Evolutionary conservation across 2,797 vertebrate genomes (phyloP), one percentile per base, ranked within the genome.

Genomic region (Emydoidea blandingii): DNA sequence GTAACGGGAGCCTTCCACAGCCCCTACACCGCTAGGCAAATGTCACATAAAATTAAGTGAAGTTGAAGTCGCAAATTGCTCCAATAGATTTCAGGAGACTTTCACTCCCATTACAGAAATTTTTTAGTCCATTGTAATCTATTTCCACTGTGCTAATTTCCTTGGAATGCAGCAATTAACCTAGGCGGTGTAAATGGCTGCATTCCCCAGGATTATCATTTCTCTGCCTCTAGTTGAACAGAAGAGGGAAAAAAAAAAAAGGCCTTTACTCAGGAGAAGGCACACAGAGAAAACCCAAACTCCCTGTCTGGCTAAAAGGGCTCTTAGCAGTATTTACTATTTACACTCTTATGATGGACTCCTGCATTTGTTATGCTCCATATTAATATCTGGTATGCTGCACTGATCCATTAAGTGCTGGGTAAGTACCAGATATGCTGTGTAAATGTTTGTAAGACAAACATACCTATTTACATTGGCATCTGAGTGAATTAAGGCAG

Each of bases 1-100:
- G 6, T 12, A 62, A 15, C 21, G 59, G 29, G 59, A 62, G 31
- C 12, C 29, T 7, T 62, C 59, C 31, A 62, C 59, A 34, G 59
- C 14, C 29, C 31, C 59, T 62, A 31, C 56, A 57, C 0, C 4
- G 23, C 54, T 91, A 76, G 9, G 6, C 4, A 59, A 90, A 81
- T 15, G 65, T 6, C 8, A 62, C 91, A 93, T 91, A 83, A 93
- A 94, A 89, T 82, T 25, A 83, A 91, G 79, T 27, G 52, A 82
- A 87, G 6, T 57, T 50, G 68, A 65, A 95, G 37, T n/a, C 88
- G 37, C 68, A 84, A n/a, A 25, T 23, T 76, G 44, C 59, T 15
- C 31, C 89, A 78, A 25, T 93, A 15, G 29, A 88, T 88, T 90
- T 44, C 68, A 76, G 81, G 23, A 83, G 83, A 31, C 65, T 49